Percentiles rank a stretch among this genome's conserved stretches.
phyloP scores from a whole-genome alignment of 1,140 invertebrate genomes.

The Drosophila lacertosa region DNA sequence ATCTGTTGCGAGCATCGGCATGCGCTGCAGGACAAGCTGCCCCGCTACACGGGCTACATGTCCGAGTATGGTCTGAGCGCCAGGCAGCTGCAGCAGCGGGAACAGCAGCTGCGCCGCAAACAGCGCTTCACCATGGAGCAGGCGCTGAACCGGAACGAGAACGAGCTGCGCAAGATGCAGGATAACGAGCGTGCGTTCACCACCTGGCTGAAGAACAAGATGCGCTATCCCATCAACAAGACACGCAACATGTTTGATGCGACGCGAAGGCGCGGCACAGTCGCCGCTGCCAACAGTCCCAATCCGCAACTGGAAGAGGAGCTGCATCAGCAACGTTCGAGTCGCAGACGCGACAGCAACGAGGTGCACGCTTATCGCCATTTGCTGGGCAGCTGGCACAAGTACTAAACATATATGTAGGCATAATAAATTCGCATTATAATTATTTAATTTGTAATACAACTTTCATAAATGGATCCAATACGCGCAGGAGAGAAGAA shows the following conservation, averaged over 20 bases:
- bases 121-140: conserved; percentile 66
- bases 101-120: conserved; percentile 60
- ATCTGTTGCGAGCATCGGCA: conserved; percentile 81
- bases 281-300: conserved; percentile 48
- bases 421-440: conserved; percentile 51
- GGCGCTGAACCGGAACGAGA: conserved; percentile 68
- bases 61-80: conserved; percentile 81
- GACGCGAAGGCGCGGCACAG: conserved; percentile 53
- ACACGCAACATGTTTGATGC: conserved; percentile 83
- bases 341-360: conserved; percentile 42
- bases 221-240: conserved; percentile 82
- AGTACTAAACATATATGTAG: conserved; percentile 41
- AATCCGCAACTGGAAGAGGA: conserved; percentile 20
- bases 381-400: conserved; percentile 72
- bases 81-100: conserved; percentile 71
- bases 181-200: conserved; percentile 83
- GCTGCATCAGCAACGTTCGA: conserved; percentile 28
- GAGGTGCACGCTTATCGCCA: conserved; percentile 64
- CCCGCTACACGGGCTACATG: conserved; percentile 79
- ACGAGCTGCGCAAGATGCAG: conserved; percentile 77
- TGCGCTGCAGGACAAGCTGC: conserved; percentile 70
- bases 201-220: conserved; percentile 82
- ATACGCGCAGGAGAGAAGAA: background rate
- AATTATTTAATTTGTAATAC: conserved; percentile 68
- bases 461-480: conserved; percentile 38